A percentile compares a stretch with the other conserved stretches of the same genome.
phyloP scores from a whole-genome alignment of 2,888 invertebrate species.

The Thecocarcelia acutangulata region DNA sequence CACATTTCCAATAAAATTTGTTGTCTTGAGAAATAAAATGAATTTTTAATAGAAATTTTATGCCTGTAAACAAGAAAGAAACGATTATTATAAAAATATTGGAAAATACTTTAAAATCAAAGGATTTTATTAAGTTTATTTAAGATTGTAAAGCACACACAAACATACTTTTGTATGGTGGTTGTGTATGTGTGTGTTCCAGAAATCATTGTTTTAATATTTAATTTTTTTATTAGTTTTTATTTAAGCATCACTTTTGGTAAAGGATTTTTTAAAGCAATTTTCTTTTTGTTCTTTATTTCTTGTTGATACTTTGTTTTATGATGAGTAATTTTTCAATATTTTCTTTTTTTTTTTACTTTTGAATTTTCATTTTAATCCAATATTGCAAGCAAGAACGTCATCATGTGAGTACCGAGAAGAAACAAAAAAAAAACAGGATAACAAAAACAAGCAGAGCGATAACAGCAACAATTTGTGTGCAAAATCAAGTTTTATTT shows the following conservation, averaged over 20 bases:
- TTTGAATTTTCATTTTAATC: constrained; percentile 57
- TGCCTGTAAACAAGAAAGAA: neutral
- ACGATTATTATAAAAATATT: neutral
- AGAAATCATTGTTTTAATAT: constrained; percentile 42
- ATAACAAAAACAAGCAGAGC: constrained; percentile 4
- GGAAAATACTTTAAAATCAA: constrained; percentile 36
- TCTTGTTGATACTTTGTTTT: constrained; percentile 50
- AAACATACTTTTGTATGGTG: neutral
- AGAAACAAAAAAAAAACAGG: no score
- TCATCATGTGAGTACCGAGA: constrained; percentile 37
- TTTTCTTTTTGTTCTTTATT: constrained; percentile 23
- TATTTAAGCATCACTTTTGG: constrained; percentile 46
- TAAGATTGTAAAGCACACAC: constrained; percentile 3
- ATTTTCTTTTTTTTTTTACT: constrained; percentile 10
- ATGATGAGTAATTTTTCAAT: constrained; percentile 62
- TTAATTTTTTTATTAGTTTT: constrained; percentile 52
- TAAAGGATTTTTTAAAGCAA: constrained; percentile 52
- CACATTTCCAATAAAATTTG: neutral
- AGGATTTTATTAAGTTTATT: constrained; percentile 48
- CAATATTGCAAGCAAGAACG: constrained; percentile 47
- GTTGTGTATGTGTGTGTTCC: neutral
- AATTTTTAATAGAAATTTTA: constrained; percentile 47
- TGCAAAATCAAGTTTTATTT: constrained; percentile 31
- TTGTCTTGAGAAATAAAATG: constrained; percentile 16
- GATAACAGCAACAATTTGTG: constrained; percentile 35